Evolutionary conservation across 2,888 invertebrate species (phyloP).

Genomic region (Artemia sinica): DNA sequence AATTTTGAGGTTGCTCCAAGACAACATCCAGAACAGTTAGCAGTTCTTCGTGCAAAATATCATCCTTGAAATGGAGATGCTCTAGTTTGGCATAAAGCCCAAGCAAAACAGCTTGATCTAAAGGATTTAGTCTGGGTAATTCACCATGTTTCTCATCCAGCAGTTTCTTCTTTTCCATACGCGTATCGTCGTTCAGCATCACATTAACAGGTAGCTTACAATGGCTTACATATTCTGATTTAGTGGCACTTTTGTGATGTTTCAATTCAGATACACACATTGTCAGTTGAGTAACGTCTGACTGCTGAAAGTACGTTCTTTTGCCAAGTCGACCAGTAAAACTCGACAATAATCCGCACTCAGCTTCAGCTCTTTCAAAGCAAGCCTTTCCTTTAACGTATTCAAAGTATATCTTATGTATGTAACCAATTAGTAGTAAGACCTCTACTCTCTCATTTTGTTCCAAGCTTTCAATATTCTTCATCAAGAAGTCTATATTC

Average conservation of each 20-base stretch:
- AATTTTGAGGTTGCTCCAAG: conserved; percentile 47
- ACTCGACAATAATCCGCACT: conserved; percentile 16
- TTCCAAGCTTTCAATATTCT: conserved; percentile 5
- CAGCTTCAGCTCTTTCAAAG: conserved; percentile 42
- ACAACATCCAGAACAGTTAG: conserved; percentile 30
- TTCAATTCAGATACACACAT: conserved; percentile 43
- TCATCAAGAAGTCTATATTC: not conserved
- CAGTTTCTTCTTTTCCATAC: conserved; percentile 59
- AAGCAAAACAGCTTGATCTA: conserved; percentile 61
- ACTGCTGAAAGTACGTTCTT: conserved; percentile 71
- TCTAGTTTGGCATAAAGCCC: conserved; percentile 47
- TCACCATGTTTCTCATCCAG: conserved; percentile 39
- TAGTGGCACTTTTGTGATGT: not conserved
- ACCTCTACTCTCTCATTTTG: conserved; percentile 31
- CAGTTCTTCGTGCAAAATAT: conserved; percentile 60
- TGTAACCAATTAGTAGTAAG: conserved; percentile 36
- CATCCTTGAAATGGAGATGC: conserved; percentile 59
- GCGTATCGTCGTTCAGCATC: conserved; percentile 63
- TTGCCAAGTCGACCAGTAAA: conserved; percentile 60
- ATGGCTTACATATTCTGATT: conserved; percentile 13
- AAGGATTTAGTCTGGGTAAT: conserved; percentile 41
- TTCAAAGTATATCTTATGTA: conserved; percentile 54
- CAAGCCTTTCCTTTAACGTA: conserved; percentile 50
- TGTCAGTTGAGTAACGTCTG: conserved; percentile 61
- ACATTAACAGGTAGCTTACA: conserved; percentile 34